A percentile compares a stretch with the other conserved stretches of the same genome.
Evolutionary conservation across 2,113 vertebrate genomes (phyloP).

Genomic region (Ophthalmolycus amberensis): DNA sequence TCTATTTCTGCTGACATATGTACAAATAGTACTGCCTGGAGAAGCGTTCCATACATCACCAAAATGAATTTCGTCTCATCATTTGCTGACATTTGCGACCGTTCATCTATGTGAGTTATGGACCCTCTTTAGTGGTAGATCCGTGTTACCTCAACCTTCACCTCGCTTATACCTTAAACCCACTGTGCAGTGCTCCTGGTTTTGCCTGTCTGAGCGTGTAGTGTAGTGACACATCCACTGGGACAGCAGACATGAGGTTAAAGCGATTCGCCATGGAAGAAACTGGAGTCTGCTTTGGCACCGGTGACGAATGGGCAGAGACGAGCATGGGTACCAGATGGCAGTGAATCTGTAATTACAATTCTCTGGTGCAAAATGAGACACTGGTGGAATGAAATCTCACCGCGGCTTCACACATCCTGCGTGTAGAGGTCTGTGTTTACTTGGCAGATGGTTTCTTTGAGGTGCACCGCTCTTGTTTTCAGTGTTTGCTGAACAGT

Average conservation of each 20-base stretch:
- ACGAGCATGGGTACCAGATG: slow-evolving; percentile 75
- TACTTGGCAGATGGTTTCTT: slow-evolving; percentile 41
- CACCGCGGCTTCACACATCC: slow-evolving; percentile 38
- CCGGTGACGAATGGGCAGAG: slow-evolving; percentile 67
- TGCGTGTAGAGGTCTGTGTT: slow-evolving; percentile 54
- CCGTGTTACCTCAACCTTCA: slow-evolving; percentile 55
- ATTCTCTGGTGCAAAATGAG: slow-evolving; percentile 72
- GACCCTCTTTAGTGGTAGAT: slow-evolving; percentile 38
- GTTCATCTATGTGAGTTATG: slow-evolving; percentile 73
- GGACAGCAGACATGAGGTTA: slow-evolving; percentile 69
- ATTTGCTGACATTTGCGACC: slow-evolving; percentile 52
- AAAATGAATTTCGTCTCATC: slow-evolving; percentile 70
- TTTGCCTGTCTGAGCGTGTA: slow-evolving; percentile 55
- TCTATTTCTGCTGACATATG: slow-evolving; percentile 64
- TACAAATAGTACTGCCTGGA: slow-evolving; percentile 55
- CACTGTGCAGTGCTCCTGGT: slow-evolving; percentile 41
- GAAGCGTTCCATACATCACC: slow-evolving; percentile 62
- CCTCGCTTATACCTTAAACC: slow-evolving; percentile 44
- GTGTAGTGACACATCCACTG: slow-evolving; percentile 65
- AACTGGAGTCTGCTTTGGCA: slow-evolving; percentile 67
- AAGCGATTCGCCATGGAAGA: slow-evolving; percentile 54
- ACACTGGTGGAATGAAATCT: slow-evolving; percentile 68
- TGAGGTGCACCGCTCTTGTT: slow-evolving; percentile 6
- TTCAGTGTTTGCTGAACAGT: slow-evolving; percentile 5
- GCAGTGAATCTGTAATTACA: slow-evolving; percentile 77